Evolutionary conservation across 2,888 invertebrate species (phyloP).

Genomic region (Clepsis dumicolana): DNA sequence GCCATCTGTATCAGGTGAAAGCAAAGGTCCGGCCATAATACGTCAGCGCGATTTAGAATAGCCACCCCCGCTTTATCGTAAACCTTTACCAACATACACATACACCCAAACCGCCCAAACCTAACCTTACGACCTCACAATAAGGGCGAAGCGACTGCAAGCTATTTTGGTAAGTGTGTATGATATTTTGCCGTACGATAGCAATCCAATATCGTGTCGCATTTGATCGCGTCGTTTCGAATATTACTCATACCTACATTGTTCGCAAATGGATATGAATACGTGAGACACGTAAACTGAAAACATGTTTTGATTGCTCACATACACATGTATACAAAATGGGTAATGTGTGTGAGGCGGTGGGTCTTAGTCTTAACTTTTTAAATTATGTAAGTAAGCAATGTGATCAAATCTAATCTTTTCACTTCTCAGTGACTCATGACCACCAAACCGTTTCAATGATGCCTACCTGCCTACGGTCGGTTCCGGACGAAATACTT

Average conservation of each 20-base stretch:
- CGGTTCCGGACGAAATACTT: too few relatives aligned
- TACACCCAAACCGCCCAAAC: conserved; percentile 24
- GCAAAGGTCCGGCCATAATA: conserved; percentile 75
- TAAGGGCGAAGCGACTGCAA: conserved; percentile 34
- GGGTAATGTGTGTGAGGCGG: too few relatives aligned
- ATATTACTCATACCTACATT: conserved; percentile 62
- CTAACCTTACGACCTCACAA: accelerated
- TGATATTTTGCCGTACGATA: conserved; percentile 62
- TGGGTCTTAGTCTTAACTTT: too few relatives aligned
- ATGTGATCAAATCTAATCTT: too few relatives aligned
- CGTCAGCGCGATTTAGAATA: conserved; percentile 82
- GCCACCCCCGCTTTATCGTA: conserved; percentile 78
- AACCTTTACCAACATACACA: conserved; percentile 47
- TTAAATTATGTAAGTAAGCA: too few relatives aligned
- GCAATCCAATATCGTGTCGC: conserved; percentile 77
- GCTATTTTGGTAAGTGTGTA: conserved; percentile 48
- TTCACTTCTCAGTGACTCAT: too few relatives aligned
- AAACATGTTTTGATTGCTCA: conserved; percentile 40
- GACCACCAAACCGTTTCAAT: too few relatives aligned
- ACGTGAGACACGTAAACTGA: conserved; percentile 34
- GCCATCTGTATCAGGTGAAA: conserved; percentile 74
- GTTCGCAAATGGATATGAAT: conserved; percentile 45
- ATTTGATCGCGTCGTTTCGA: conserved; percentile 72
- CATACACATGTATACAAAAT: too few relatives aligned
- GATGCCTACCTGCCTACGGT: too few relatives aligned